Evolutionary conservation across 2,797 vertebrate genomes (phyloP).

Genomic region (Enteromius paludinosus): DNA sequence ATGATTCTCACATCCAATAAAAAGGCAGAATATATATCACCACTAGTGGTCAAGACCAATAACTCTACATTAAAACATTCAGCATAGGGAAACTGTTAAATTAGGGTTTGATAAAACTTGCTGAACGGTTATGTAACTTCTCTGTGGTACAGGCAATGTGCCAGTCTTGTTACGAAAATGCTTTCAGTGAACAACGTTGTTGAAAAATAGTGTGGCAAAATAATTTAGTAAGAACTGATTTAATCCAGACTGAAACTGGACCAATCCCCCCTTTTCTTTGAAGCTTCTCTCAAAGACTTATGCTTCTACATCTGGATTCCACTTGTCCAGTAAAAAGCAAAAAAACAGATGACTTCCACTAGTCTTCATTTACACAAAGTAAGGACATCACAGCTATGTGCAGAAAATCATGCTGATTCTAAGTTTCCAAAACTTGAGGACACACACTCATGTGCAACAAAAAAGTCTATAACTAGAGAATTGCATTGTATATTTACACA

Average conservation of each 20-base stretch:
- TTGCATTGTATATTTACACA: neutral
- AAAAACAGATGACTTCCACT: conserved; percentile 44
- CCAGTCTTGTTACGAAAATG: neutral
- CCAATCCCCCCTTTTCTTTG: conserved; percentile 39
- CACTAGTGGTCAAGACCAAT: neutral
- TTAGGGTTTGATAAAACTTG: neutral
- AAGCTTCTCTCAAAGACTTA: conserved; percentile 34
- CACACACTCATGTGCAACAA: neutral
- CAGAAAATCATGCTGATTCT: neutral
- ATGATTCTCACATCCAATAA: neutral
- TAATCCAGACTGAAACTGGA: conserved; percentile 11
- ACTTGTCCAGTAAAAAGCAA: conserved; percentile 17
- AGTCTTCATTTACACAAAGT: conserved; percentile 30
- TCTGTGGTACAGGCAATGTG: neutral
- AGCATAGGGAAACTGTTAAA: neutral
- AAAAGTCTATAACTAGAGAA: neutral
- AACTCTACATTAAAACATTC: neutral
- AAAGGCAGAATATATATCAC: neutral
- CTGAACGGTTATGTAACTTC: conserved; percentile 35
- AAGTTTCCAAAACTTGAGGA: neutral
- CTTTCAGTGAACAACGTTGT: neutral
- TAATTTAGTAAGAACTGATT: conserved; percentile 38
- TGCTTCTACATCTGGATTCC: conserved; percentile 51
- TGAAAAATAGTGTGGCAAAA: conserved; percentile 41
- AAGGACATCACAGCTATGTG: neutral